These are phyloP conservation scores for Plebejus anna DNA, from an alignment of 2,888 invertebrate species.

Conservation along the genomic window DNA sequence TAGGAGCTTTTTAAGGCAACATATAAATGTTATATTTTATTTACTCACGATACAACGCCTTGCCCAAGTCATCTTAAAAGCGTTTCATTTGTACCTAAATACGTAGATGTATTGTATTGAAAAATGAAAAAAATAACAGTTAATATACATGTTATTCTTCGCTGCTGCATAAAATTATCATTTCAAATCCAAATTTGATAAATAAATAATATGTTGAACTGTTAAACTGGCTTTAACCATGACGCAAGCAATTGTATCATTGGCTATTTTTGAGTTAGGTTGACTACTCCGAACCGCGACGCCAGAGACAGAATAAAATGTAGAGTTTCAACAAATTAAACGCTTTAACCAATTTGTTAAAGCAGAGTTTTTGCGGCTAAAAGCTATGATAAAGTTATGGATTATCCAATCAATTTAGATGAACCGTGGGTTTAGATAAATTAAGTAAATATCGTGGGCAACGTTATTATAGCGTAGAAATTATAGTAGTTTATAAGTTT, in stretches of 20 bases:
- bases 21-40: too few relatives aligned
- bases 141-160: neutral
- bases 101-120: neutral
- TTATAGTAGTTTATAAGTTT: neutral
- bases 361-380: neutral
- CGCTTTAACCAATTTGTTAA: neutral
- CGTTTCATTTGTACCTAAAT: neutral
- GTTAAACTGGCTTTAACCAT: conserved; percentile 12
- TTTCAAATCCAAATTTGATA: neutral
- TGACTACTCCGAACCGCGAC: neutral
- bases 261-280: neutral
- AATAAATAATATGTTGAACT: neutral
- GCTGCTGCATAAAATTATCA: neutral
- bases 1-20: too few relatives aligned
- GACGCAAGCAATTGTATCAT: conserved; percentile 16
- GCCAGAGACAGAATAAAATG: neutral
- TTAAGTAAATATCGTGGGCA: neutral
- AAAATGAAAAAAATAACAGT: conserved; percentile 3
- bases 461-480: neutral
- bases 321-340: neutral
- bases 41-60: too few relatives aligned
- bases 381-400: neutral
- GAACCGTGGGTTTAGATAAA: neutral
- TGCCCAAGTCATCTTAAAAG: neutral
- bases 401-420: neutral